phyloP scores from a whole-genome alignment of 2,797 vertebrate genomes.

The Sus cebifrons region DNA sequence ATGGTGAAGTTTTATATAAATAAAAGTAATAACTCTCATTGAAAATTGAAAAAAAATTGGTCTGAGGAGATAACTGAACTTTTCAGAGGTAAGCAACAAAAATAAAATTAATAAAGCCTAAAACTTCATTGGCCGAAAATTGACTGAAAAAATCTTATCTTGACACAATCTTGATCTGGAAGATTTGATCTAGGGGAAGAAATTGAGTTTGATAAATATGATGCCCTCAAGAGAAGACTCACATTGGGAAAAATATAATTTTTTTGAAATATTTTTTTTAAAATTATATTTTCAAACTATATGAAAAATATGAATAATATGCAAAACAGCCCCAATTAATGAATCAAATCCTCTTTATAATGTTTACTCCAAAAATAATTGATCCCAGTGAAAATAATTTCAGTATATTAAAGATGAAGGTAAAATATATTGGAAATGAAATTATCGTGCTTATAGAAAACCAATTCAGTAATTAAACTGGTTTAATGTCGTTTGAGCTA shows the following conservation, averaged over 20 bases:
- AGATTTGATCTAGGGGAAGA: neutral
- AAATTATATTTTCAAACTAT: neutral
- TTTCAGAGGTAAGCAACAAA: slow-evolving; percentile 1
- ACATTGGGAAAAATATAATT: neutral
- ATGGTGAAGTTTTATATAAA: neutral
- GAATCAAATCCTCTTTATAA: neutral
- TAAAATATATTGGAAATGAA: slow-evolving; percentile 1
- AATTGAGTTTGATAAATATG: neutral
- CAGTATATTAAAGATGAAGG: neutral
- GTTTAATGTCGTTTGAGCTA: neutral
- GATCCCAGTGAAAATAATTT: slow-evolving; percentile 3
- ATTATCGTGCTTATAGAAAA: neutral
- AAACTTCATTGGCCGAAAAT: neutral
- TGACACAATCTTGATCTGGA: neutral
- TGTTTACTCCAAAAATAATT: neutral
- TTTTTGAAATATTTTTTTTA: neutral
- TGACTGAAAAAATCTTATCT: neutral
- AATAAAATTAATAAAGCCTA: slow-evolving; percentile 4
- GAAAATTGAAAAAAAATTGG: neutral
- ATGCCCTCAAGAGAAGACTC: neutral
- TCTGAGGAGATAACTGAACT: neutral
- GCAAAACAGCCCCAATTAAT: neutral
- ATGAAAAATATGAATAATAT: slow-evolving; percentile 14
- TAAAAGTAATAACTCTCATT: neutral
- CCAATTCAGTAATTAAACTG: neutral